Conservation (phyloP, 2,888 invertebrate species). For the Carpatolechia fugitivella region DNA sequence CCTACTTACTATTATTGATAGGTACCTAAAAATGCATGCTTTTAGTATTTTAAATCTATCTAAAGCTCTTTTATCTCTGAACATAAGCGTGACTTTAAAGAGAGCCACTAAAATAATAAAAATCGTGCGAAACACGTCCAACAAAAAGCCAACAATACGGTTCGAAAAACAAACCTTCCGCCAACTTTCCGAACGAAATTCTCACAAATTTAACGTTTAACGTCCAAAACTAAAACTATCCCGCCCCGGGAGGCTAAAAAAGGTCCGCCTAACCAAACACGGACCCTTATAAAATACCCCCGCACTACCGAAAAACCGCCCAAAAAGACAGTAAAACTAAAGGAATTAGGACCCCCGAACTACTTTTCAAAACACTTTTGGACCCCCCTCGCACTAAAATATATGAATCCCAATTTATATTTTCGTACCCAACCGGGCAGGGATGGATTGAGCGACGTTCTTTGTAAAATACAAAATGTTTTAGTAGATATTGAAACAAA, state of each 20-base stretch:
- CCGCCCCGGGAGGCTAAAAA: conserved; percentile 67
- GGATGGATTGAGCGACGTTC: conserved; percentile 32
- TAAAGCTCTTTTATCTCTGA: too few relatives aligned
- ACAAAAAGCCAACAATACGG: conserved; percentile 24
- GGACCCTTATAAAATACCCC: conserved; percentile 72
- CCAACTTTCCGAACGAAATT: conserved; percentile 58
- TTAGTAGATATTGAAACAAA: not conserved
- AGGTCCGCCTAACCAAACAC: conserved; percentile 77
- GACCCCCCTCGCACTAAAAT: conserved; percentile 58
- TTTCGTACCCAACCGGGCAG: conserved; percentile 51
- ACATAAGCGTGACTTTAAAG: too few relatives aligned
- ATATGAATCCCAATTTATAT: conserved; percentile 78
- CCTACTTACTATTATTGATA: too few relatives aligned
- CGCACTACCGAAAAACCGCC: conserved; percentile 64
- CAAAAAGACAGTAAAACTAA: conserved; percentile 79
- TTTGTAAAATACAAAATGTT: not conserved
- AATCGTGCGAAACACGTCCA: not conserved
- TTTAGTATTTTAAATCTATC: too few relatives aligned
- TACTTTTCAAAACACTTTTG: conserved; percentile 78
- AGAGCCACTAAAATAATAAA: too few relatives aligned
- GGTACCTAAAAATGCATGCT: too few relatives aligned
- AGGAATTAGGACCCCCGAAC: conserved; percentile 72
- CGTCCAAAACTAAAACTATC: conserved; percentile 64
- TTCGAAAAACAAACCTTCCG: conserved; percentile 41
- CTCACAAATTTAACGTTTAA: conserved; percentile 63